Base-by-base conservation (phyloP, 1,140 invertebrate genomes). In the Cydia strobilella region DNA sequence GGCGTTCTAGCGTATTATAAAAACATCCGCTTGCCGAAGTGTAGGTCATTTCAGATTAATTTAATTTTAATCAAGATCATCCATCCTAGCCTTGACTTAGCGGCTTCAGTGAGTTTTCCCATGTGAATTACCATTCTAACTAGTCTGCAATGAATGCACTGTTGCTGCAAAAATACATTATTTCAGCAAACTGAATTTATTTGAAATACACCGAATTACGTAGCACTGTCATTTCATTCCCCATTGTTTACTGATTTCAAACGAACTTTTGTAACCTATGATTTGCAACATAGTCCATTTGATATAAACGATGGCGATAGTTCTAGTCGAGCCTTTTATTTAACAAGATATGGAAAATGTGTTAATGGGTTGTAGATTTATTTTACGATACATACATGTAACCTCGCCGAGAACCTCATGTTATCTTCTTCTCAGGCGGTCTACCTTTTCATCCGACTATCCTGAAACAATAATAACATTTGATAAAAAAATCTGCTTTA, bases 181-280 rank as follows among this genome's bases (percentile, higher is more conserved):
- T 73, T 73, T 45, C 62, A 73, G 23, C 39, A 73, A 73, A 69
- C 51, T 23, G 63, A 72, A 72, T 74, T 65, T 79, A 80, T 77
- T 78, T 78, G 81, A 76, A 80, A 74, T 75, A 66, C 72, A 54
- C 75, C 77, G 75, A 82, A 80, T 86, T 84, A 76, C 80, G 77
- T 62, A 83, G 69, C 75, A 77, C 80, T 84, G 79, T 81, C 51
- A 82, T 79, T 82, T 80, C 35, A 82, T 79, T 82, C 74, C 75
- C 87, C 79, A 89, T 91, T 91, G 89, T 91, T 82, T 89, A 80
- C 80, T 54, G 51, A 54, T 54, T 54, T 18, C 82, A 85, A 83
- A 87, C 83, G 74, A 75, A 79, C 72, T 79, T 76, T 84, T 83
- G 84, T 78, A 82, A 83, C 79, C 73, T 82, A 77, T 45, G 74